These are phyloP conservation scores for Lordiphosa collinella DNA, from an alignment of 1,140 invertebrate genomes.

Conservation along the genomic window DNA sequence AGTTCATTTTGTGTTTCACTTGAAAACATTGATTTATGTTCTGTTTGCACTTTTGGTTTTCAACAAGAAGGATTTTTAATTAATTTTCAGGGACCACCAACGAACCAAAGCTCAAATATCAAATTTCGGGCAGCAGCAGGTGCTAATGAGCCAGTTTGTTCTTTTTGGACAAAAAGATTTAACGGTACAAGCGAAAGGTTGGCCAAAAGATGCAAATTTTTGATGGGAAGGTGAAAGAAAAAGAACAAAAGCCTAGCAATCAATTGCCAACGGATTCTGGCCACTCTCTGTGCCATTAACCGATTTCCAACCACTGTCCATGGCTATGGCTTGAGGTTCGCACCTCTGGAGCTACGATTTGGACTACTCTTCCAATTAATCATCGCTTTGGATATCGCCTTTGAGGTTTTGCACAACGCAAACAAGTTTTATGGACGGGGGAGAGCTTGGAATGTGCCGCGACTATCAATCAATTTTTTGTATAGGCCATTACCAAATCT, in stretches of 20 bases:
- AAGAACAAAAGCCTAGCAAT: slow-evolving; percentile 33
- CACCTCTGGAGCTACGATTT: slow-evolving; percentile 6
- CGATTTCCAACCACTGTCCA: slow-evolving; percentile 20
- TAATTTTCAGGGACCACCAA: neutral
- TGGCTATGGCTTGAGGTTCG: slow-evolving; percentile 14
- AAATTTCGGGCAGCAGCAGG: slow-evolving; percentile 27
- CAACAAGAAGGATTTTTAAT: slow-evolving; percentile 5
- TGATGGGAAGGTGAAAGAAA: slow-evolving; percentile 10
- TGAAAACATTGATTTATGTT: slow-evolving; percentile 73
- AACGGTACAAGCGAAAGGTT: slow-evolving; percentile 72
- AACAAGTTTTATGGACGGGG: slow-evolving; percentile 57
- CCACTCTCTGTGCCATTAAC: slow-evolving; percentile 10
- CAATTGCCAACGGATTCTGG: slow-evolving; percentile 24
- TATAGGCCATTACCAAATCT: slow-evolving; percentile 33
- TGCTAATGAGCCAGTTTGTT: slow-evolving; percentile 66
- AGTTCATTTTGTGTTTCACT: slow-evolving; percentile 45
- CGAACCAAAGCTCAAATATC: neutral
- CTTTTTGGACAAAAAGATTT: slow-evolving; percentile 42
- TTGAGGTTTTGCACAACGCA: slow-evolving; percentile 54
- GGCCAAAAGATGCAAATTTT: slow-evolving; percentile 65
- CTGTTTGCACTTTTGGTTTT: slow-evolving; percentile 72
- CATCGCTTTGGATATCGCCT: slow-evolving; percentile 58
- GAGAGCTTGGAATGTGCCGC: slow-evolving; percentile 68
- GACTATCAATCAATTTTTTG: slow-evolving; percentile 72
- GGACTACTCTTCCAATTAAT: slow-evolving; percentile 61